Conservation (phyloP, 1,140 invertebrate species). For the Bombus picipes region DNA sequence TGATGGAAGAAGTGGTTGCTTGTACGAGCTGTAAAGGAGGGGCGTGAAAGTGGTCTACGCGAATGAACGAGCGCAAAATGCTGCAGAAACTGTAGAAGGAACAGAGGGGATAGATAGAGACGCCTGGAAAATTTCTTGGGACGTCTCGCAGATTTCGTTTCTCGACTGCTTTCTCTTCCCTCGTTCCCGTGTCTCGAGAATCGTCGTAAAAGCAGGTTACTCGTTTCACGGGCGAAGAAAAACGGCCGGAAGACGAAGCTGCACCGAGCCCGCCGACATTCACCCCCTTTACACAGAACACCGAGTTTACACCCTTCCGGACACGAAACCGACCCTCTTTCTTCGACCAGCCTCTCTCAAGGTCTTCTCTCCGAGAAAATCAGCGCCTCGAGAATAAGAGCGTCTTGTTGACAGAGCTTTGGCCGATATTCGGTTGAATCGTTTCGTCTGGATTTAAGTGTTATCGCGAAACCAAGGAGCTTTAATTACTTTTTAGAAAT, state of each 20-base stretch:
- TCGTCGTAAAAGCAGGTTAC: slow-evolving; percentile 64
- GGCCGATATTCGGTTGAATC: slow-evolving; percentile 32
- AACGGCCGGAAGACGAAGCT: slow-evolving; percentile 19
- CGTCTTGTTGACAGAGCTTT: slow-evolving; percentile 38
- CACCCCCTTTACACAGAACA: slow-evolving; percentile 41
- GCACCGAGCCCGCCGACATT: slow-evolving; percentile 42
- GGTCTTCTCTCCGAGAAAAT: background rate
- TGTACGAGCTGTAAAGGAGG: slow-evolving; percentile 40
- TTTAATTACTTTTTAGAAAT: slow-evolving; percentile 10
- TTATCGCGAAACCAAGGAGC: background rate
- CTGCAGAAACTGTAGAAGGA: background rate
- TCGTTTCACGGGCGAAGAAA: slow-evolving; percentile 51
- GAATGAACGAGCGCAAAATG: slow-evolving; percentile 2
- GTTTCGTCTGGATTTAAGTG: slow-evolving; percentile 22
- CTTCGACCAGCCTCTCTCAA: background rate
- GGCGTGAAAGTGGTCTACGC: background rate
- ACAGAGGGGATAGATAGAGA: background rate
- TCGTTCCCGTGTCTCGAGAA: slow-evolving; percentile 43
- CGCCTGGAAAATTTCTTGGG: slow-evolving; percentile 54
- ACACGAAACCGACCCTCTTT: slow-evolving; percentile 36
- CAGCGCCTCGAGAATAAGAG: background rate
- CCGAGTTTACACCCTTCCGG: slow-evolving; percentile 47
- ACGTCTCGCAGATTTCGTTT: slow-evolving; percentile 56
- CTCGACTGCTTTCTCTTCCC: slow-evolving; percentile 1
- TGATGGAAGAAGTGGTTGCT: slow-evolving; percentile 4